phyloP scores from a whole-genome alignment of 2,888 invertebrate genomes.

The Xestia xanthographa region DNA sequence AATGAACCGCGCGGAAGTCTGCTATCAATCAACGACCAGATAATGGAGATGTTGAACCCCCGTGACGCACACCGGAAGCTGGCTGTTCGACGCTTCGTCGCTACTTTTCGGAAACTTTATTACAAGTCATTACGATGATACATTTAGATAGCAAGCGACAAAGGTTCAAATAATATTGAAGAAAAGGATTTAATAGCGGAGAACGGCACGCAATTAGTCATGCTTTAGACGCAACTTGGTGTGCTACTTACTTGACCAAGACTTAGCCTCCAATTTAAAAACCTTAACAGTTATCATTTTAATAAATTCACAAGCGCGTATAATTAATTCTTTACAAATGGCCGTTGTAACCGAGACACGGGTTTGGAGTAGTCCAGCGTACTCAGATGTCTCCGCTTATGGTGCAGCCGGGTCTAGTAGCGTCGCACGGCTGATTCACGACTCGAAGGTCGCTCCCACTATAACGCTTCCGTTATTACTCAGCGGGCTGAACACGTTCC shows the following conservation, averaged over 20 bases:
- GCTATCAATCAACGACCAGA: constrained; percentile 86
- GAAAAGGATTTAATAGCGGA: neutral
- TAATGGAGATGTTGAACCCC: constrained; percentile 86
- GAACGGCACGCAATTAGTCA: constrained; percentile 4
- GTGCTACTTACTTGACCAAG: neutral
- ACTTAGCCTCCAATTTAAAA: neutral
- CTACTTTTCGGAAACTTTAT: constrained; percentile 67
- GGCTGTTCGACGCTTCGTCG: constrained; percentile 72
- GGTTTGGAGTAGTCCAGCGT: constrained; percentile 41
- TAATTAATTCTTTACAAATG: constrained; percentile 40
- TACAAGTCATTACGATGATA: constrained; percentile 43
- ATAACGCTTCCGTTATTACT: constrained; percentile 74
- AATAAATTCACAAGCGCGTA: constrained; percentile 27
- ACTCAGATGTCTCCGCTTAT: constrained; percentile 75
- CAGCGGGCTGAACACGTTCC: constrained; percentile 66
- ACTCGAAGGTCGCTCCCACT: constrained; percentile 82
- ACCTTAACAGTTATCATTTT: constrained; percentile 16
- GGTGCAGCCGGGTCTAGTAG: constrained; percentile 69
- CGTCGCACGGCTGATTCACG: constrained; percentile 76
- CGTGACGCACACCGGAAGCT: constrained; percentile 79
- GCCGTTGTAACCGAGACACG: constrained; percentile 30
- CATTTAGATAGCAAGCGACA: constrained; percentile 16
- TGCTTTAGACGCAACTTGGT: neutral
- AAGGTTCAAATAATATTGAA: neutral
- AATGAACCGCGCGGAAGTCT: constrained; percentile 80